Conservation (phyloP, 2,113 vertebrate genomes). For the Mus musculus region DNA sequence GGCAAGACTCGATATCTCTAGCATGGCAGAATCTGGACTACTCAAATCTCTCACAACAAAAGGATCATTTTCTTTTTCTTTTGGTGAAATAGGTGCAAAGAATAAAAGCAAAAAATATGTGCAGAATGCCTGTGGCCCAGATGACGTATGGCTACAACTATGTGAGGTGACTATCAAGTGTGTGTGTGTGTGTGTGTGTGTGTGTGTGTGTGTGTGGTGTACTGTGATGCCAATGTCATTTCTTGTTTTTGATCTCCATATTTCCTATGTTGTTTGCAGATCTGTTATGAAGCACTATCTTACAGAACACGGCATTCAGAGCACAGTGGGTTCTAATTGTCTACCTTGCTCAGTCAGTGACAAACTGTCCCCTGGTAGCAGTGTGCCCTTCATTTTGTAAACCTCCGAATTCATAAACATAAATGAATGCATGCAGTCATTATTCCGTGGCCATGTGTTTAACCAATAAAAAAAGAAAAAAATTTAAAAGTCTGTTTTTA, state of each 20-base stretch:
- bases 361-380: neutral
- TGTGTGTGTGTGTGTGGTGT: neutral
- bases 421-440: neutral
- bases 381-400: neutral
- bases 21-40: neutral
- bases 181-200: neutral
- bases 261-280: neutral
- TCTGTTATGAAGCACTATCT: neutral
- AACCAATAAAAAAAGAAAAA: neutral
- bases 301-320: neutral
- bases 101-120: neutral
- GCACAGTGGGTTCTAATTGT: neutral
- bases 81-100: constrained; percentile 3
- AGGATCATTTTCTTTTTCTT: neutral
- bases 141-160: neutral
- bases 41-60: constrained; percentile 41
- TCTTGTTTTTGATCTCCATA: neutral
- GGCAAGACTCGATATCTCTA: neutral
- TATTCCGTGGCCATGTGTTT: neutral
- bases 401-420: neutral
- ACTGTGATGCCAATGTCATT: neutral
- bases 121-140: neutral
- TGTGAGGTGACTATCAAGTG: neutral
- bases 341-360: neutral
- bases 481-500: neutral